phyloP scores from a whole-genome alignment of 2,888 invertebrate species.

The Thalpophila matura region DNA sequence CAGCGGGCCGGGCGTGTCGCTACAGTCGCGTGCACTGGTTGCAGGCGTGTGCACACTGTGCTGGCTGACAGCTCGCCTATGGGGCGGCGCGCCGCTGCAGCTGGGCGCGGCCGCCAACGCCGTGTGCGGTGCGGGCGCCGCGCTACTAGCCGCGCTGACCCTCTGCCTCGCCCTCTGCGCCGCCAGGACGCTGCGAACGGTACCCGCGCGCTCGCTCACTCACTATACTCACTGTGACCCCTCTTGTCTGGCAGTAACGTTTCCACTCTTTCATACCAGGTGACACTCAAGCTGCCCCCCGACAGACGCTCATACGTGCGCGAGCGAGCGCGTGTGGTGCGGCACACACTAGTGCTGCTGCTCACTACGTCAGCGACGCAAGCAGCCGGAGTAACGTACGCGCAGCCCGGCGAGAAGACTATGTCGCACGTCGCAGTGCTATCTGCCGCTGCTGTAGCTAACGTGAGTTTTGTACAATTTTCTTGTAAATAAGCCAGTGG shows the following conservation, averaged over 20 bases:
- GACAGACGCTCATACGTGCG: conserved; percentile 91
- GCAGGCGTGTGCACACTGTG: conserved; percentile 92
- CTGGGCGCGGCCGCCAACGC: conserved; percentile 90
- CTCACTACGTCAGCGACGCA: conserved; percentile 80
- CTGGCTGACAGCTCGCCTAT: conserved; percentile 92
- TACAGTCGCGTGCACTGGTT: conserved; percentile 15
- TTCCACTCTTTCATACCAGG: conserved; percentile 67
- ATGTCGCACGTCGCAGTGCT: conserved; percentile 76
- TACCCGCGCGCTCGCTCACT: not conserved
- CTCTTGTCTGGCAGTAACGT: not conserved
- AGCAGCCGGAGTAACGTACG: conserved; percentile 83
- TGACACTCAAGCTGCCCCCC: conserved; percentile 90
- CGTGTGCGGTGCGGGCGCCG: conserved; percentile 93
- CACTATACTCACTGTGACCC: not conserved
- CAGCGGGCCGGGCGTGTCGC: not conserved
- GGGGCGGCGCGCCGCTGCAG: conserved; percentile 91
- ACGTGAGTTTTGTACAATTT: conserved; percentile 72
- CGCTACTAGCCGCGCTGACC: conserved; percentile 93
- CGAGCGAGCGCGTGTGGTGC: conserved; percentile 76
- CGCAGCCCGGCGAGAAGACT: conserved; percentile 79
- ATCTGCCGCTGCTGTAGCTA: conserved; percentile 79
- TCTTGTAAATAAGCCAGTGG: no score
- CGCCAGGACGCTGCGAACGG: conserved; percentile 88
- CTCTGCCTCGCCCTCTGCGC: conserved; percentile 93
- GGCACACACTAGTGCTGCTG: conserved; percentile 80